Conservation (phyloP, 2,888 invertebrate genomes). For the Himalopsyche tibetana region DNA sequence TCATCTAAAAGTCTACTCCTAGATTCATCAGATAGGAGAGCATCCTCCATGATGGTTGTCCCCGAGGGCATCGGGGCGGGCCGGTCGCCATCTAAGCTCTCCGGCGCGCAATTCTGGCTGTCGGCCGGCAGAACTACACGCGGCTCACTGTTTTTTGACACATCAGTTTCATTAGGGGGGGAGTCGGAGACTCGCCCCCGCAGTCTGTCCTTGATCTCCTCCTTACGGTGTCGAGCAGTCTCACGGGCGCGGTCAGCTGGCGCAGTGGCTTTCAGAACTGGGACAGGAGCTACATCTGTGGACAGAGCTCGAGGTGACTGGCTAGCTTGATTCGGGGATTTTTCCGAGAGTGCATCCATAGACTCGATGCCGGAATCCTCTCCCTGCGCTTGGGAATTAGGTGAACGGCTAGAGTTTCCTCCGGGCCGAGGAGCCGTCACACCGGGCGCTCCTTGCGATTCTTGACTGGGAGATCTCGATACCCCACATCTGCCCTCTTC, state of each 20-base stretch:
- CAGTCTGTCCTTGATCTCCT: slow-evolving; percentile 71
- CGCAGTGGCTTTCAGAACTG: slow-evolving; percentile 67
- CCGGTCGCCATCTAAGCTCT: slow-evolving; percentile 66
- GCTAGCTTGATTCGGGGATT: slow-evolving; percentile 91
- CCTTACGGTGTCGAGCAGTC: slow-evolving; percentile 66
- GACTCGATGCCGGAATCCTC: slow-evolving; percentile 95
- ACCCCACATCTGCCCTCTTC: slow-evolving; percentile 52
- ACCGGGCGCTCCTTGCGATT: slow-evolving; percentile 62
- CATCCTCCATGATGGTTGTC: slow-evolving; percentile 53
- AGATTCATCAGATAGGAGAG: slow-evolving; percentile 66
- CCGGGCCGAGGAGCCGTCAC: slow-evolving; percentile 65
- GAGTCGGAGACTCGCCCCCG: slow-evolving; percentile 70
- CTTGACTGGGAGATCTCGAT: slow-evolving; percentile 64
- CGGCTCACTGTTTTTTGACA: slow-evolving; percentile 65
- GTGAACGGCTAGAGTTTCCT: slow-evolving; percentile 69
- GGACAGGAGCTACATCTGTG: slow-evolving; percentile 69
- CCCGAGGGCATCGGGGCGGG: slow-evolving; percentile 67
- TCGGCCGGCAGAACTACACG: slow-evolving; percentile 28
- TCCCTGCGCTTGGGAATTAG: slow-evolving; percentile 80
- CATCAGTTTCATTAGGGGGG: slow-evolving; percentile 71
- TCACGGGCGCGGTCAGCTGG: slow-evolving; percentile 68
- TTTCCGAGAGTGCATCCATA: slow-evolving; percentile 95
- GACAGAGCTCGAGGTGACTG: slow-evolving; percentile 81
- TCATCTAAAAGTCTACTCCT: slow-evolving; percentile 58
- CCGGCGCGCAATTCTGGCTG: slow-evolving; percentile 52